Percentiles rank a stretch among this genome's conserved stretches.
Evolutionary conservation across 2,113 vertebrate species (phyloP).

Genomic region (Willisornis vidua): DNA sequence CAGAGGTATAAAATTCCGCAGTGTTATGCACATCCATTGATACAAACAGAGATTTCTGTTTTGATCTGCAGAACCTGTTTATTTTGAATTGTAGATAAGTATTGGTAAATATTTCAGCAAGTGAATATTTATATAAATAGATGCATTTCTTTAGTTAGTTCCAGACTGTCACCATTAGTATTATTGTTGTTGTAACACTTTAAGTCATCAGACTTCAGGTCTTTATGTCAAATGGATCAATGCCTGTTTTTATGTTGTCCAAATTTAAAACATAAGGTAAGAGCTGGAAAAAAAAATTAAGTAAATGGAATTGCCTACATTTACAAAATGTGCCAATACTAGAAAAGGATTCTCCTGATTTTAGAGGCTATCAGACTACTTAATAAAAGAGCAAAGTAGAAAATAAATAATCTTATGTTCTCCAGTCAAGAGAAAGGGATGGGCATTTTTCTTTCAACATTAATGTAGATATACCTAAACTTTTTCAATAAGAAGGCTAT

Average conservation of each 20-base stretch:
- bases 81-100: not conserved
- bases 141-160: not conserved
- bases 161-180: not conserved
- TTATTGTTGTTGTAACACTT: not conserved
- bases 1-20: not conserved
- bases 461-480: not conserved
- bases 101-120: not conserved
- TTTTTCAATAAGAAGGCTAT: not conserved
- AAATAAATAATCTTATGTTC: not conserved
- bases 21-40: accelerated
- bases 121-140: not conserved
- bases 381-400: not conserved
- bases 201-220: not conserved
- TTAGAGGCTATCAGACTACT: not conserved
- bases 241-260: not conserved
- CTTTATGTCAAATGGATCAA: not conserved
- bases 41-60: not conserved
- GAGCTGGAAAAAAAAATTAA: not conserved
- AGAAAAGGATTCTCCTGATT: not conserved
- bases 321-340: not conserved
- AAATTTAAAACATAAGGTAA: not conserved
- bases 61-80: not conserved
- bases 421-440: not conserved
- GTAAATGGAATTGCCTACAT: not conserved
- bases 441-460: not conserved